Base-by-base conservation (phyloP, 2,888 invertebrate species). In the Mechanitis mazaeus region DNA sequence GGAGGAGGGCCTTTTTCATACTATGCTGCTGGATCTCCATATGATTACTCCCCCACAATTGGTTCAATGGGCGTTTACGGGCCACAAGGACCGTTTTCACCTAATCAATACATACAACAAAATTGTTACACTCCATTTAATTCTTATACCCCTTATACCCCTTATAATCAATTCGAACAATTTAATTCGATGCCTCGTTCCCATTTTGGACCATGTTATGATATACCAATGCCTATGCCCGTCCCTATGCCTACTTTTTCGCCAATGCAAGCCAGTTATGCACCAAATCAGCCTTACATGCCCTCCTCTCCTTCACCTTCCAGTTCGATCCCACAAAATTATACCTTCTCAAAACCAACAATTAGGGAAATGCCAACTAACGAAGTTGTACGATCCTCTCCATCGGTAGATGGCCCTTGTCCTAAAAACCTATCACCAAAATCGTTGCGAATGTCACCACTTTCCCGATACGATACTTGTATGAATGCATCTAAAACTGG, bases 161-260 rank as follows among this genome's bases (percentile, higher is more conserved):
- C 50, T 5, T 42, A 56, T 20, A 33, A 31, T 45, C 59, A 56
- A 46, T 63, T 47, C 12, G 54, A 47, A 33, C 56, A 59, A 28
- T 59, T 56, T 28, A 63, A 56, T 59, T 9, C 42, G 9, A 42
- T 38, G 35, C 55, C 20, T 7, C 54, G 33, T 33, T 20, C 56
- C 11, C 20, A 50, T 35, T 60, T 62, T 57, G 65, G 57, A 12
- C 65, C 66, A 5, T 64, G 64, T 11, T 61, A 56, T 33, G 71
- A 72, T 54, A 70, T 72, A 42, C 1, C 60, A 9, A 31, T 31
- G 50, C 31, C 50, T 9, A 31, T 31, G 2, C 74, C 63, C 12
- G 60, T 64, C 45, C 61, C 59, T 45, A 57, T 64, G 1, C 6
- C 6, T 42, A 3, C 42, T 42, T 42, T 42, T 42, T 7, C 9